Evolutionary conservation across 2,888 invertebrate species (phyloP), one percentile per base, ranked within the genome.

Genomic region (Anarsia innoxiella): DNA sequence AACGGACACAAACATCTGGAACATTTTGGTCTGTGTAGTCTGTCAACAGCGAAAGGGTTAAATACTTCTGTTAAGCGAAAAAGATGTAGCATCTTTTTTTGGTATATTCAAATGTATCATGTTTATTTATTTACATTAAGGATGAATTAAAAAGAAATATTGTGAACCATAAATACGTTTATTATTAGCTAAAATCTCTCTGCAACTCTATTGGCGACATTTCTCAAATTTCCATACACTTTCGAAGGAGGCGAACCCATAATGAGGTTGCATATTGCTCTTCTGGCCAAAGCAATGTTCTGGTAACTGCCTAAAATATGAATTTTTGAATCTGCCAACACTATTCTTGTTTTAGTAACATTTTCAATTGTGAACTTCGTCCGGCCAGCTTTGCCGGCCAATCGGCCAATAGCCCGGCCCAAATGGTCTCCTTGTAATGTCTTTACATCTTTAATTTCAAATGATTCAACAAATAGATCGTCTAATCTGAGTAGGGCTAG

Each of bases 291-390:
- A 48, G 95, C 94, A 47, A 99, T 97, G 66, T 99, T 99, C 77
- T 98, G 96, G 68, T 92, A 99, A 55, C 98, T 97, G 30, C 99
- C 99, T 45, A 99, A 86, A 49, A 99, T 93, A 67, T 99, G 98
- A 46, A 99, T 93, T 87, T 96, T 97, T 12, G 93, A 91, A 65
- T 99, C 98, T 12, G 99, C 99, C 44, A 99, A 83, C 13, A 99
- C 96, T 63, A 99, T 97, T 67, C 99, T 90, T 0, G 99, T 99
- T 85, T 97, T 98, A 0, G 99, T 99, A 0, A 95, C 96, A 76
- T 99, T 99, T 85, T 99, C 99, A 57, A 99, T 99, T 0, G 98
- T 97, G 66, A 94, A 97, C 71, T 98, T 99, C 1, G 98, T 99
- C 44, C 96, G 89, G 13, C 98, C 98, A 12, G 96, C 95, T 84